Evolutionary conservation across 23 tunicate species (phyloP).

Genomic region (Ascidia mentula): DNA sequence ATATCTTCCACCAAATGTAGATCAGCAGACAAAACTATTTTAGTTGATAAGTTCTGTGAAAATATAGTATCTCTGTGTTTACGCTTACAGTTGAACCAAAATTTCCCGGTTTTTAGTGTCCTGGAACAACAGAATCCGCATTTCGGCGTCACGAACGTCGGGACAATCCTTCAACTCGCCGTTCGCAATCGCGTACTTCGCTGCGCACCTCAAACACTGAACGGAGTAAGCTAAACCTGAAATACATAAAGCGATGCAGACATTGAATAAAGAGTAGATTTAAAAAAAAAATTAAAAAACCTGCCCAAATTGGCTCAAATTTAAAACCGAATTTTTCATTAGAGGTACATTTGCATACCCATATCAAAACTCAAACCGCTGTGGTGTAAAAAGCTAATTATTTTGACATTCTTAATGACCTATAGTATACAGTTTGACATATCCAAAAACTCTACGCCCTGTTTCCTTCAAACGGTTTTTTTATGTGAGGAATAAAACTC

Average conservation of each 20-base stretch:
- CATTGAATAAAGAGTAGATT: too few species aligned
- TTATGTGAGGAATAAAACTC: too few species aligned
- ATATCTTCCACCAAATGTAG: too few species aligned
- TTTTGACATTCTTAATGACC: background rate
- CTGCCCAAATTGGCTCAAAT: too few species aligned
- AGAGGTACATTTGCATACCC: background rate
- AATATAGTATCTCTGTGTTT: too few species aligned
- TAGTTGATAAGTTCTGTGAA: too few species aligned
- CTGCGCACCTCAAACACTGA: slow-evolving; percentile 67
- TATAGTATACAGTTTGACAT: too few species aligned
- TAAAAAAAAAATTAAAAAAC: too few species aligned
- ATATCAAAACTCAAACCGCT: background rate
- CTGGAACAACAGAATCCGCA: slow-evolving; percentile 71
- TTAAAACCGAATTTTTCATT: background rate
- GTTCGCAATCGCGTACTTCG: slow-evolving; percentile 27
- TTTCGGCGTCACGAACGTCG: slow-evolving; percentile 55
- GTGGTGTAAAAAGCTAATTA: background rate
- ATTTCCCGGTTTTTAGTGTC: slow-evolving; percentile 83
- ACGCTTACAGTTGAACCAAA: slow-evolving; percentile 81
- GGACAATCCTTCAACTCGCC: slow-evolving; percentile 24
- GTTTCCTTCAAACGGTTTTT: background rate
- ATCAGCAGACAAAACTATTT: too few species aligned
- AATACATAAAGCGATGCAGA: too few species aligned
- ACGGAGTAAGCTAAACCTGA: slow-evolving; percentile 67
- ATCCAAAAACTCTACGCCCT: background rate